A percentile compares a stretch with the other conserved stretches of the same genome.
Conservation (phyloP, 2,113 vertebrate genomes). For the Onychorhynchus coronatus region DNA sequence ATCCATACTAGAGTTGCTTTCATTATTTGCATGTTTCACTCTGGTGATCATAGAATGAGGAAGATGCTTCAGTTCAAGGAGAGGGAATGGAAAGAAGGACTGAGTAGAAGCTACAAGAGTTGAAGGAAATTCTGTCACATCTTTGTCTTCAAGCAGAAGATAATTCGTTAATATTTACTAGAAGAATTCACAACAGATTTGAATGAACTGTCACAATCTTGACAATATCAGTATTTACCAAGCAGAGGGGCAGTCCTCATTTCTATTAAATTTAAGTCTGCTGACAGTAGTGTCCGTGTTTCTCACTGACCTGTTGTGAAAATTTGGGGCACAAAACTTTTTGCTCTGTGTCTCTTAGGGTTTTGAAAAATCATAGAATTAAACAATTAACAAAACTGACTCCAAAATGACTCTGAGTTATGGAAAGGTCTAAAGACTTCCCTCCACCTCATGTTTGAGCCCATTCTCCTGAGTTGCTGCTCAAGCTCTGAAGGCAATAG, state of each 20-base stretch:
- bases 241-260: background rate
- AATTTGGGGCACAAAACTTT: background rate
- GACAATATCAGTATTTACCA: background rate
- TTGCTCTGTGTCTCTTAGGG: background rate
- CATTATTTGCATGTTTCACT: background rate
- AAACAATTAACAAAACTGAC: background rate
- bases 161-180: background rate
- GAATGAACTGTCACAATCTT: background rate
- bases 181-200: background rate
- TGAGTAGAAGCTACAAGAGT: background rate
- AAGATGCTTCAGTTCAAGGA: background rate
- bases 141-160: background rate
- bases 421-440: background rate
- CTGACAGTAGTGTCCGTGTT: background rate
- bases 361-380: background rate
- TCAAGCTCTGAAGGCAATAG: background rate
- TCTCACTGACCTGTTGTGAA: background rate
- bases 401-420: background rate
- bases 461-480: background rate
- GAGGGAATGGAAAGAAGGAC: background rate
- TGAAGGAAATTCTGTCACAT: background rate
- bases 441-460: background rate
- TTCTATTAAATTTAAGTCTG: background rate
- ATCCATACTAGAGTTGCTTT: background rate
- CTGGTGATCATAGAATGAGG: background rate